phyloP scores from a whole-genome alignment of 2,888 invertebrate species.

The Agrotis exclamationis region DNA sequence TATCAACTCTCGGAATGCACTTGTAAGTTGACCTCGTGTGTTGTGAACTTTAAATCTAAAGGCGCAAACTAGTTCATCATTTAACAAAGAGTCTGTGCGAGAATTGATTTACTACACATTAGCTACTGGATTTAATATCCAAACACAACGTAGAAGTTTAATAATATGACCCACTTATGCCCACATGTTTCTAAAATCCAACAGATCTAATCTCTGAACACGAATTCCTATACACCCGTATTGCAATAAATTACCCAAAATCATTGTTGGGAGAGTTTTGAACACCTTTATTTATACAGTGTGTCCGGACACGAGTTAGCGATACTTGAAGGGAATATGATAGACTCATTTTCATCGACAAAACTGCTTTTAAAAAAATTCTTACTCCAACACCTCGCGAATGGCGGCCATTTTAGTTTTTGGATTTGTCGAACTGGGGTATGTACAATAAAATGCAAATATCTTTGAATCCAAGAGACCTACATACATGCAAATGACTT shows the following conservation, averaged over 20 bases:
- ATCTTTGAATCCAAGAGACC: too few relatives aligned
- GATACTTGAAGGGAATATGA: too few relatives aligned
- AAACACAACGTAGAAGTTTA: neutral
- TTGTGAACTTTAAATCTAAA: conserved; percentile 17
- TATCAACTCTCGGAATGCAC: conserved; percentile 36
- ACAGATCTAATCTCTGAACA: conserved; percentile 30
- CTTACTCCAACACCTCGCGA: too few relatives aligned
- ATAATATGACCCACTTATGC: conserved; percentile 15
- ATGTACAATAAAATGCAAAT: too few relatives aligned
- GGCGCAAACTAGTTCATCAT: conserved; percentile 8
- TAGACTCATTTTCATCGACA: too few relatives aligned
- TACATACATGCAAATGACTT: too few relatives aligned
- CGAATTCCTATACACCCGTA: conserved; percentile 28
- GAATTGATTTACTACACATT: neutral
- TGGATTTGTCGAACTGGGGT: too few relatives aligned
- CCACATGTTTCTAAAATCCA: conserved; percentile 14
- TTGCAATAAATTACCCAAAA: conserved; percentile 35
- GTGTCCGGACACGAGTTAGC: too few relatives aligned
- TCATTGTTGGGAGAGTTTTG: neutral
- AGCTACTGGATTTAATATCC: neutral
- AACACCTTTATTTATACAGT: neutral
- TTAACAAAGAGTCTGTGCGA: neutral
- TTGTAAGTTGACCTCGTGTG: conserved; percentile 29
- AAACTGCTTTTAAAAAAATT: too few relatives aligned
- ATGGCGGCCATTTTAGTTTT: too few relatives aligned